A percentile compares a stretch with the other conserved stretches of the same genome.
phyloP scores from a whole-genome alignment of 1,140 invertebrate species.

The Lordiphosa stackelbergi region DNA sequence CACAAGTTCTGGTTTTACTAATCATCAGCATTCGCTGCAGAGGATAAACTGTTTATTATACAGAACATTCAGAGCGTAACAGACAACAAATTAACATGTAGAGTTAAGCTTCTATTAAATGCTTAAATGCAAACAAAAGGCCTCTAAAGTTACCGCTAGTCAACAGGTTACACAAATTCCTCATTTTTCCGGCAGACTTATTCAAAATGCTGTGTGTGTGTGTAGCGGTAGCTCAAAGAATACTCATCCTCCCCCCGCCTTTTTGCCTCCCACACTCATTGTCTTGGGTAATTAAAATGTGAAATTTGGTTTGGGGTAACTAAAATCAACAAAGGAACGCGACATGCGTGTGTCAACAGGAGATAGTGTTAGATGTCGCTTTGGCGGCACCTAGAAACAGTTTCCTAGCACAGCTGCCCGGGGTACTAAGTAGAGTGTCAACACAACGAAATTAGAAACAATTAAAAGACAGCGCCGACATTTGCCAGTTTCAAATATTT shows the following conservation, averaged over 20 bases:
- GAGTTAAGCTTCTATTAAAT: not conserved
- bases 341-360: conserved; percentile 48
- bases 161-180: conserved; percentile 33
- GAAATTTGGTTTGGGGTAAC: conserved; percentile 6
- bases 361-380: conserved; percentile 45
- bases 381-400: conserved; percentile 17
- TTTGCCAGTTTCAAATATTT: conserved; percentile 53
- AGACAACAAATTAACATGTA: conserved; percentile 4
- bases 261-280: not conserved
- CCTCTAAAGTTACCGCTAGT: conserved; percentile 1
- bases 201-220: conserved; percentile 12
- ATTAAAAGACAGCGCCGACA: conserved; percentile 62
- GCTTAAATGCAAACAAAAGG: too few species aligned
- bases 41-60: conserved; percentile 5
- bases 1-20: too few species aligned
- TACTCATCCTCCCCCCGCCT: too few species aligned
- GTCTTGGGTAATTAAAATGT: conserved; percentile 37
- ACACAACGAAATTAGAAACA: conserved; percentile 65
- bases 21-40: not conserved
- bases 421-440: conserved; percentile 31
- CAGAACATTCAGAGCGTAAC: not conserved
- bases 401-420: conserved; percentile 26
- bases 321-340: conserved; percentile 47
- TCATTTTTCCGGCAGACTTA: conserved; percentile 23
- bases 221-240: conserved; percentile 19